Evolutionary conservation across 2,113 vertebrate genomes (phyloP).

Genomic region (Sylvia atricapilla): DNA sequence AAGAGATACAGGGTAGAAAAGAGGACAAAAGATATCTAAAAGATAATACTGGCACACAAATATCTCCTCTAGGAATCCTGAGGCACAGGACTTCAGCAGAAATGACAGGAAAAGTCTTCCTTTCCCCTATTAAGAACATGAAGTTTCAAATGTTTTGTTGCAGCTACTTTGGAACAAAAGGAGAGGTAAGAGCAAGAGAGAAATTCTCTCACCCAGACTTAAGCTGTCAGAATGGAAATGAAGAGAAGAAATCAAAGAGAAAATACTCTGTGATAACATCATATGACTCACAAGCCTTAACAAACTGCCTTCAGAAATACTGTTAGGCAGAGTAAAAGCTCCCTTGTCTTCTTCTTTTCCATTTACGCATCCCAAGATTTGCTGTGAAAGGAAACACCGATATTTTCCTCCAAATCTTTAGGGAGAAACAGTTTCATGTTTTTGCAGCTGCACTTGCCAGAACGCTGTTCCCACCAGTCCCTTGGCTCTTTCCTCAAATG

Average conservation of each 20-base stretch:
- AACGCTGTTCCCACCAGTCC: neutral
- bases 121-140: neutral
- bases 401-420: constrained; percentile 38
- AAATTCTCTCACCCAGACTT: neutral
- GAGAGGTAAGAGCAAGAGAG: neutral
- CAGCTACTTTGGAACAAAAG: neutral
- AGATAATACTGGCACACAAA: neutral
- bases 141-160: neutral
- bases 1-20: neutral
- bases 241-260: neutral
- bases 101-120: neutral
- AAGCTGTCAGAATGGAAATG: neutral
- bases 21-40: neutral
- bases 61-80: neutral
- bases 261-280: neutral
- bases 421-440: constrained; percentile 36
- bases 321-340: neutral
- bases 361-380: constrained; percentile 1
- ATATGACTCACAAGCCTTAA: neutral
- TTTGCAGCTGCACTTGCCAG: constrained; percentile 54
- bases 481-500: neutral
- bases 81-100: neutral
- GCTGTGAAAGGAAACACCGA: neutral
- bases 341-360: constrained; percentile 2
- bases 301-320: neutral